phyloP scores from a whole-genome alignment of 2,113 vertebrate species.

The Oryzias curvinotus region DNA sequence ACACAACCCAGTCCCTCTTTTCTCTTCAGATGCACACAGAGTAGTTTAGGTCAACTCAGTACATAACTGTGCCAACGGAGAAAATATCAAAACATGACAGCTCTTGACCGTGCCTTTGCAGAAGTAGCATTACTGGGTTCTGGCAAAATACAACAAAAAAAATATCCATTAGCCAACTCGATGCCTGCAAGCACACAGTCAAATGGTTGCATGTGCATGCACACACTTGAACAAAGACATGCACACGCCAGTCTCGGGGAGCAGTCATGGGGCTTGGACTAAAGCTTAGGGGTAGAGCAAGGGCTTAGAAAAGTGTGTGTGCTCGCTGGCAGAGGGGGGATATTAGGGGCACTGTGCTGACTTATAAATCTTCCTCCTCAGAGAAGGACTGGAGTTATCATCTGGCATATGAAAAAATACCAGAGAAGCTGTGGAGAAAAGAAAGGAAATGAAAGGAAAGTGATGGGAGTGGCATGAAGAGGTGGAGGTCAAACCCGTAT shows the following conservation, averaged over 20 bases:
- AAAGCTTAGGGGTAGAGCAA: conserved; percentile 40
- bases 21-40: conserved; percentile 55
- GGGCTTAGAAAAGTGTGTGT: conserved; percentile 48
- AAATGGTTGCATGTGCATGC: conserved; percentile 14
- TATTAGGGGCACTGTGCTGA: conserved; percentile 60
- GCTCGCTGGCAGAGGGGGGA: conserved; percentile 49
- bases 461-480: conserved; percentile 32
- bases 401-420: conserved; percentile 74
- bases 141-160: conserved; percentile 18
- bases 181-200: conserved; percentile 21
- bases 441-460: conserved; percentile 62
- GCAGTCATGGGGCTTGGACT: conserved; percentile 40
- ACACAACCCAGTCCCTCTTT: conserved; percentile 47
- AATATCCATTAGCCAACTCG: conserved; percentile 33
- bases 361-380: conserved; percentile 73
- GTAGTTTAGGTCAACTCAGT: conserved; percentile 54
- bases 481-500: conserved; percentile 14
- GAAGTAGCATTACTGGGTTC: conserved; percentile 47
- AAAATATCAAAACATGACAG: conserved; percentile 58
- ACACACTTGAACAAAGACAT: conserved; percentile 13
- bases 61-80: conserved; percentile 57
- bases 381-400: conserved; percentile 69
- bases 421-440: conserved; percentile 57
- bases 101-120: conserved; percentile 58
- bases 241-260: conserved; percentile 32